phyloP scores from a whole-genome alignment of 1,140 invertebrate species.

The Artemia franciscana region DNA sequence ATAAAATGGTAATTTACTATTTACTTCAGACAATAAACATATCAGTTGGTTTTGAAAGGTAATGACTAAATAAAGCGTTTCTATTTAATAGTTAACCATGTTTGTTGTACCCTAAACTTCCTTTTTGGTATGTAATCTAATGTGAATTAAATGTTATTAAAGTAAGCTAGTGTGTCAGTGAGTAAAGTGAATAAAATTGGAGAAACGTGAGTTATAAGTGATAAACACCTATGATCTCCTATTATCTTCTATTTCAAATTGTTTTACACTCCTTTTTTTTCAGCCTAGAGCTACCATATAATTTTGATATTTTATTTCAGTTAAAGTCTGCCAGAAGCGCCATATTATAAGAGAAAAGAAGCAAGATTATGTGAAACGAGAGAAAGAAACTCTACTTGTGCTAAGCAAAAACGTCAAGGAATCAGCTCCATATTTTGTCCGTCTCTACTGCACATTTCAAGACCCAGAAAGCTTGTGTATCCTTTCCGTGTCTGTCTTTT shows the following conservation, averaged over 20 bases:
- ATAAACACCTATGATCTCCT: neutral
- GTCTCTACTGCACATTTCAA: slow-evolving; percentile 89
- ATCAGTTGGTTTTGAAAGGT: too few relatives aligned
- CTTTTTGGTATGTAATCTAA: too few relatives aligned
- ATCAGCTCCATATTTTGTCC: slow-evolving; percentile 57
- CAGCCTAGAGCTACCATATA: neutral
- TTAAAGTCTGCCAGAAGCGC: slow-evolving; percentile 85
- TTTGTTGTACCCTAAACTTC: too few relatives aligned
- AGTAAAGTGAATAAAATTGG: neutral
- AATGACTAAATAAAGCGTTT: too few relatives aligned
- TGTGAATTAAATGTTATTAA: neutral
- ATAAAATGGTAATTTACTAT: too few relatives aligned
- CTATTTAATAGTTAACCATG: too few relatives aligned
- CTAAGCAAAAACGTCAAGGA: slow-evolving; percentile 30
- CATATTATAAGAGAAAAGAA: slow-evolving; percentile 82
- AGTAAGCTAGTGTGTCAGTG: neutral
- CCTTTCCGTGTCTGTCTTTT: too few relatives aligned
- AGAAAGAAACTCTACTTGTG: slow-evolving; percentile 68
- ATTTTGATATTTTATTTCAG: slow-evolving; percentile 29
- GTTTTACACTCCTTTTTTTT: neutral
- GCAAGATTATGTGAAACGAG: slow-evolving; percentile 69
- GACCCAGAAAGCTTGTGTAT: slow-evolving; percentile 64
- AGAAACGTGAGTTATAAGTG: slow-evolving; percentile 13
- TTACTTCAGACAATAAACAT: too few relatives aligned
- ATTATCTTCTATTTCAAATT: neutral